Percentiles rank a stretch among this genome's conserved stretches.
Evolutionary conservation across 2,888 invertebrate genomes (phyloP).

Genomic region (Phorcus lineatus): DNA sequence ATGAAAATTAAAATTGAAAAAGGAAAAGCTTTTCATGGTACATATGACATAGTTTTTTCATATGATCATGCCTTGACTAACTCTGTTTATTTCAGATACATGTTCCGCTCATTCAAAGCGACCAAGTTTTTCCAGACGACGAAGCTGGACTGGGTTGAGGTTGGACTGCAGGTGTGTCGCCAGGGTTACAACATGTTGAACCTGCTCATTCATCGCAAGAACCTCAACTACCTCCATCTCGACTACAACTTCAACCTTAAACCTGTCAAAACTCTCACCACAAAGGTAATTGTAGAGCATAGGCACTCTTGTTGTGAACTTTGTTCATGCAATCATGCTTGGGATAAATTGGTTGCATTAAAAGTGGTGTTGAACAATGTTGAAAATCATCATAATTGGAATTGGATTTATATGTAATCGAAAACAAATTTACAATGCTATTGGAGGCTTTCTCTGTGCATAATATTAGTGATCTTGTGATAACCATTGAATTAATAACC

Average conservation of each 20-base stretch:
- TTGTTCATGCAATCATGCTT: background rate
- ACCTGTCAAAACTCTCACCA: conserved; percentile 98
- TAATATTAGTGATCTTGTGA: too few species aligned
- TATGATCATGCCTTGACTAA: too few species aligned
- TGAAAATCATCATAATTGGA: too few species aligned
- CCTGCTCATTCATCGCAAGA: conserved; percentile 98
- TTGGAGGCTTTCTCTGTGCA: too few species aligned
- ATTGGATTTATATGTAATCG: too few species aligned
- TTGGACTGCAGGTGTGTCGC: conserved; percentile 95
- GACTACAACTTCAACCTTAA: conserved; percentile 99
- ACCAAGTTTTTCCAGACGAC: conserved; percentile 99
- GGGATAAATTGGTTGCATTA: too few species aligned
- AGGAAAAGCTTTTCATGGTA: too few species aligned
- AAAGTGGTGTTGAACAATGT: too few species aligned
- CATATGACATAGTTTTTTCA: too few species aligned
- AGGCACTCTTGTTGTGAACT: background rate
- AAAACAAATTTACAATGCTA: too few species aligned
- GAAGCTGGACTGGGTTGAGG: conserved; percentile 99
- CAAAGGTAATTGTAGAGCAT: conserved; percentile 80
- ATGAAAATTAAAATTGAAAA: too few species aligned
- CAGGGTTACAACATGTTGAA: conserved; percentile 99
- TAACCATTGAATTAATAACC: too few species aligned
- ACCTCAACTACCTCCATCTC: conserved; percentile 98
- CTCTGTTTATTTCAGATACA: conserved; percentile 80
- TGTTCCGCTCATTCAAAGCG: conserved; percentile 99